phyloP scores from a whole-genome alignment of 2,888 invertebrate species.

The Hecatera dysodea region DNA sequence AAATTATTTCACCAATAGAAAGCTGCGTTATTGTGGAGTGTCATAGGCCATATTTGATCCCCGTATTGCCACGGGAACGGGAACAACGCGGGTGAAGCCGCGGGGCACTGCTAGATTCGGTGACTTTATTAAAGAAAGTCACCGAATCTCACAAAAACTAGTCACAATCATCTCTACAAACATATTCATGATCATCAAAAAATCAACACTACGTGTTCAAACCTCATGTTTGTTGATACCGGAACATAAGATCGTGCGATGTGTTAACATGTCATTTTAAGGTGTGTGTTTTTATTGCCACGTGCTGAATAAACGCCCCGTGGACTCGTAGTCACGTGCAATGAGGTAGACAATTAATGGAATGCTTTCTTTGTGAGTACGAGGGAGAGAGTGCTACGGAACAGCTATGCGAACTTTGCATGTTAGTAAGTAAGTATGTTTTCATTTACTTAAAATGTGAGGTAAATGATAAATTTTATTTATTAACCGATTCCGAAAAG shows the following conservation, averaged over 20 bases:
- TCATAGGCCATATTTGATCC: too few relatives aligned
- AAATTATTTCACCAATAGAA: too few relatives aligned
- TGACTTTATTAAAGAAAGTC: not conserved
- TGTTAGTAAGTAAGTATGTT: not conserved
- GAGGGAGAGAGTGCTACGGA: slow-evolving; percentile 52
- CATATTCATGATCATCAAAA: too few relatives aligned
- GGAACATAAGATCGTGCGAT: not conserved
- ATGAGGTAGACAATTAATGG: slow-evolving; percentile 43
- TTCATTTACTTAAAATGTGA: too few relatives aligned
- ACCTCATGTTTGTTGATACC: not conserved
- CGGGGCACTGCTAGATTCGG: too few relatives aligned
- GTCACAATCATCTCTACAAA: not conserved
- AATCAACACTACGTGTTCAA: not conserved
- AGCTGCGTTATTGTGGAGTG: too few relatives aligned
- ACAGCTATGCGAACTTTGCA: not conserved
- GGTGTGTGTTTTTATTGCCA: not conserved
- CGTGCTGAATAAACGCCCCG: slow-evolving; percentile 34
- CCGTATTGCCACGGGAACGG: too few relatives aligned
- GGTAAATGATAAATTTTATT: too few relatives aligned
- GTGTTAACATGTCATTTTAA: not conserved
- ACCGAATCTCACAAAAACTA: not conserved
- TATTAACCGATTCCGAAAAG: too few relatives aligned
- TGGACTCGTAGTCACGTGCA: slow-evolving; percentile 24
- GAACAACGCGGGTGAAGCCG: too few relatives aligned
- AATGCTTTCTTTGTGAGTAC: slow-evolving; percentile 33